Evolutionary conservation across 2,113 vertebrate species (phyloP), one percentile per base, ranked within the genome.

Genomic region (Catharus bicknelli): DNA sequence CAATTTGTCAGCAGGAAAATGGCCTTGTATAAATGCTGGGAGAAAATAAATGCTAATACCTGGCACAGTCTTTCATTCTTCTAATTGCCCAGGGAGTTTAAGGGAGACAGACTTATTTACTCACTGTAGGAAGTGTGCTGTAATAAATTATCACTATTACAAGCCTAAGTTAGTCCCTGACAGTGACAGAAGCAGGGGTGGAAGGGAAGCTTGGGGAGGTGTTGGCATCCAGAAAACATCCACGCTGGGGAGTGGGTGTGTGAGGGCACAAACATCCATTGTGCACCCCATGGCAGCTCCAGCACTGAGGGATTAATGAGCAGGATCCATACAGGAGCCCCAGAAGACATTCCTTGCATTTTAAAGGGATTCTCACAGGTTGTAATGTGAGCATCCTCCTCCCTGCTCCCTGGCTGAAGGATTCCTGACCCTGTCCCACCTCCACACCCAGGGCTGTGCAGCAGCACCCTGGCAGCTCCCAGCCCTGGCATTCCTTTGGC

Each of bases 71-170:
- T 97, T 97, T 97, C 97, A 97, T 97, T 97, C 97, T 97, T 97
- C 96, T 98, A 98, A 98, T 98, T 98, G 97, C 97, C 97, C 86
- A 81, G 97, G 96, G 98, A 98, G 97, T 97, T 96, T 97, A 96
- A 97, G 97, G 95, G 94, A 98, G 97, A 97, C 97, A 98, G 97
- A 97, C 97, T 98, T 98, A 98, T 98, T 98, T 98, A 98, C 98
- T 97, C 97, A 95, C 91, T 75, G 94, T 92, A 97, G 97, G 96
- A 98, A 98, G 97, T 95, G 96, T 82, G 92, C 94, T 88, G 96
- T 96, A 98, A 98, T 98, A 98, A 98, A 98, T 98, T 98, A 98
- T 95, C 94, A 16, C 95, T 78, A 82, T 90, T 92, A 96, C 74
- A 40, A 93, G 94, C 86, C 96, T 95, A 95, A 96, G 96, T 94